Evolutionary conservation across 1,140 invertebrate species (phyloP).

Genomic region (Hormaphis cornu): DNA sequence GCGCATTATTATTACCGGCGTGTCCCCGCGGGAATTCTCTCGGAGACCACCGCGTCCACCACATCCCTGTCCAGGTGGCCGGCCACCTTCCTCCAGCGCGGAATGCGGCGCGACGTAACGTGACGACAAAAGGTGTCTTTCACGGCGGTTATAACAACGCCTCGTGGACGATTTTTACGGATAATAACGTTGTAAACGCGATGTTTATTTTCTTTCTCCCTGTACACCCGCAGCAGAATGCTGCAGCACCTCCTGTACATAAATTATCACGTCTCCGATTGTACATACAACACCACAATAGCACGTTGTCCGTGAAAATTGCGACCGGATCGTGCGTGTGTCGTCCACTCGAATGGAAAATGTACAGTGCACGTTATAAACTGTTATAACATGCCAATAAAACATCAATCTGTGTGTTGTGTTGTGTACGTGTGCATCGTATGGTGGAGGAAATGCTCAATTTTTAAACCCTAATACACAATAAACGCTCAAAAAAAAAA

Average conservation of each 20-base stretch:
- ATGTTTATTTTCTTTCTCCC: conserved; percentile 14
- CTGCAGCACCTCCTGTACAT: background rate
- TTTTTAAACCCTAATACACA: too few species aligned
- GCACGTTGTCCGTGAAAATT: conserved; percentile 2
- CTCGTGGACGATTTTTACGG: background rate
- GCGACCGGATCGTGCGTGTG: too few species aligned
- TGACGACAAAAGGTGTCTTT: conserved; percentile 12
- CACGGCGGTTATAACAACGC: background rate
- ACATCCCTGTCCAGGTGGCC: conserved; percentile 10
- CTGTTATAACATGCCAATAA: background rate
- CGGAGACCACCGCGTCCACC: background rate
- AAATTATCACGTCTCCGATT: conserved; percentile 1
- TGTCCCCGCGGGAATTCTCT: background rate
- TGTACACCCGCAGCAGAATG: background rate
- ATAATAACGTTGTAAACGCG: conserved; percentile 28
- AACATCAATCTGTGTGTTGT: background rate
- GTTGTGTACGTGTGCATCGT: too few species aligned
- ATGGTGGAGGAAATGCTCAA: too few species aligned
- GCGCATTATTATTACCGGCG: background rate
- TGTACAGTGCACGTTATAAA: background rate
- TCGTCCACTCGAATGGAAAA: conserved; percentile 11
- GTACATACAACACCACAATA: background rate
- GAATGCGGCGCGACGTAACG: background rate
- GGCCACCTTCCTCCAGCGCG: too few species aligned
- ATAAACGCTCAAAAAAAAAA: too few species aligned